Base-by-base conservation (phyloP, 2,888 invertebrate species). In the Harmothoe impar region DNA sequence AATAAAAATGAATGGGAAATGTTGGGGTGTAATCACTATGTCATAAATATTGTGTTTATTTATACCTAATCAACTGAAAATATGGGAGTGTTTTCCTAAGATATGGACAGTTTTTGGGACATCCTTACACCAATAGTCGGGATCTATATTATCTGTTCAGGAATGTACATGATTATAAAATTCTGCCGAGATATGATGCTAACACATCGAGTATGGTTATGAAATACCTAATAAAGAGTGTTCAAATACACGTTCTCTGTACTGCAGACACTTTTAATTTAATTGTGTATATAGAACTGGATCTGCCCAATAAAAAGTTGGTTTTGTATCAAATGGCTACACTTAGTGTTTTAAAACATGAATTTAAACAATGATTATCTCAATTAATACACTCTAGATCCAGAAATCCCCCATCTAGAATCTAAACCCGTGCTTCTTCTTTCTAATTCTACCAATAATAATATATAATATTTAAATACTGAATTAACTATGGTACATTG, bases 181-280 rank as follows among this genome's bases (percentile, higher is more conserved):
- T 72, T 5, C 25, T 72, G 31, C 25, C 15, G 72, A 72, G 7
- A 12, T 29, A 29, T 15, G 25, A 72, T 29, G 3, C 31, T 0
- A n/a, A 72, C 31, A 29, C 31, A 1, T 20, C n/a, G 5, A 62
- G 20, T 62, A 25, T 72, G 25, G 25, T 1, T 72, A 72, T 29
- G 25, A 17, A n/a, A 72, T 7, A 12, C 20, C 15, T n/a, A 72
- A 72, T 72, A 72, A 72, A 29, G 1, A 72, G 62, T 62, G 20
- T 62, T 62, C 20, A 62, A 62, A 62, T 62, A 72, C 62, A 62
- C 20, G 25, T n/a, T 62, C 72, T 72, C 25, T 72, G 72, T 72
- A 72, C 25, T 68, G 20, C 72, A 72, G 72, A 25, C 0, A 62
- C 15, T 1, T 72, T 25, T 29, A 25, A 29, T 29, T 29, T 72